phyloP scores from a whole-genome alignment of 2,797 vertebrate species.

The Cuculus canorus region DNA sequence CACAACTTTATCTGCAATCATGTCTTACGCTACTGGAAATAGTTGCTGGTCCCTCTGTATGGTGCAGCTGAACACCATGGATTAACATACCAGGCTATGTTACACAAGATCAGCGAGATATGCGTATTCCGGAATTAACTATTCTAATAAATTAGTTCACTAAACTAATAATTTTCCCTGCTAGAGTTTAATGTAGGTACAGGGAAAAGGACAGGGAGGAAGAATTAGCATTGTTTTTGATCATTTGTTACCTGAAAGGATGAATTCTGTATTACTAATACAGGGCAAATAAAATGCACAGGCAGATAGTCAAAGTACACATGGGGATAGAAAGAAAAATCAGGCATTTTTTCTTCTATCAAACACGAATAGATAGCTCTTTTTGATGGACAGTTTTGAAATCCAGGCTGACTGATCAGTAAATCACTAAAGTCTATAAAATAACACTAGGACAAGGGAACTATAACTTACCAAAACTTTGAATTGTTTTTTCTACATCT shows the following conservation, averaged over 20 bases:
- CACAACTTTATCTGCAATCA: neutral
- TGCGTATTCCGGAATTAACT: neutral
- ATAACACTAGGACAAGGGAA: neutral
- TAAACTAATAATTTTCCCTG: neutral
- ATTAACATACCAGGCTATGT: rapidly evolving
- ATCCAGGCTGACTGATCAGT: neutral
- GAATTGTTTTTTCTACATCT: neutral
- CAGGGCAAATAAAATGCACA: neutral
- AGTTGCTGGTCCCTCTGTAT: rapidly evolving
- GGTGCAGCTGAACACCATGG: neutral
- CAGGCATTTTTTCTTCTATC: neutral
- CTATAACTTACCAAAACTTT: neutral
- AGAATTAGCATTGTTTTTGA: neutral
- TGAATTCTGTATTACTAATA: neutral
- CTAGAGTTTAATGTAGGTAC: neutral
- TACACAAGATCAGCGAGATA: neutral
- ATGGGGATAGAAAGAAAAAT: neutral
- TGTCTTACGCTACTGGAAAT: rapidly evolving
- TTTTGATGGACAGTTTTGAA: neutral
- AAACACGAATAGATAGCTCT: neutral
- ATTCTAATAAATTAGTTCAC: too few species aligned
- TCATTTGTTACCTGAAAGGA: neutral
- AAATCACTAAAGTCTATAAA: neutral
- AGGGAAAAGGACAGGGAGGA: neutral
- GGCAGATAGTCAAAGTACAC: neutral